phyloP scores from a whole-genome alignment of 2,888 invertebrate species.

The Opisthograptis luteolata region DNA sequence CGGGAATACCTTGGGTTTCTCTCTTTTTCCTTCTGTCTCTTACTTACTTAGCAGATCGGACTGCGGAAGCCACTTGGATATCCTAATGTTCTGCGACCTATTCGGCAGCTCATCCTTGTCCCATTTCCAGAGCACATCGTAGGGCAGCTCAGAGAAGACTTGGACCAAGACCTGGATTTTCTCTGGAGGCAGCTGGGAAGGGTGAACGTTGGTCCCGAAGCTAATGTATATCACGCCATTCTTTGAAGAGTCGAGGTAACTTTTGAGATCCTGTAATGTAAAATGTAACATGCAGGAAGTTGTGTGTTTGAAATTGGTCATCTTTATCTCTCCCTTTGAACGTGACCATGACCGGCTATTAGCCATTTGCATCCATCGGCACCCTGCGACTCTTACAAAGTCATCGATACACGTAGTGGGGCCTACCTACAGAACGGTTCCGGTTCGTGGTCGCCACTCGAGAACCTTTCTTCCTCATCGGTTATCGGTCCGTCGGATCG shows the following conservation, averaged over 20 bases:
- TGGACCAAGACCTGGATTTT: slow-evolving; percentile 36
- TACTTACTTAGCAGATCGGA: slow-evolving; percentile 56
- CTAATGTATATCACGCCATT: slow-evolving; percentile 28
- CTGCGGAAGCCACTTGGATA: slow-evolving; percentile 62
- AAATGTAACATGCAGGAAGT: not conserved
- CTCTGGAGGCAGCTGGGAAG: slow-evolving; percentile 36
- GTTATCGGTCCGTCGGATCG: too few relatives aligned
- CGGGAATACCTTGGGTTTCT: too few relatives aligned
- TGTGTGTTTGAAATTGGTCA: too few relatives aligned
- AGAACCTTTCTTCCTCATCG: too few relatives aligned
- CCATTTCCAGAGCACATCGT: slow-evolving; percentile 63
- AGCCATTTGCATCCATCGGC: too few relatives aligned
- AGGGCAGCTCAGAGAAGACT: slow-evolving; percentile 51
- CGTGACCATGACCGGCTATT: too few relatives aligned
- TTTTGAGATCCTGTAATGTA: slow-evolving; percentile 41
- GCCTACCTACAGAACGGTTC: too few relatives aligned
- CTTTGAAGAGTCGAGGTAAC: slow-evolving; percentile 32
- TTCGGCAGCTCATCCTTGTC: slow-evolving; percentile 47
- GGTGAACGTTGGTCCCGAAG: slow-evolving; percentile 33
- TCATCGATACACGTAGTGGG: too few relatives aligned
- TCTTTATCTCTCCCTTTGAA: too few relatives aligned
- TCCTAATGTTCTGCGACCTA: slow-evolving; percentile 53
- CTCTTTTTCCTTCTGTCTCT: not conserved
- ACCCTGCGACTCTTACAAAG: too few relatives aligned
- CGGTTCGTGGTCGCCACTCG: too few relatives aligned